A percentile compares a stretch with the other conserved stretches of the same genome.
phyloP scores from a whole-genome alignment of 2,113 vertebrate species.

The Macquaria australasica region DNA sequence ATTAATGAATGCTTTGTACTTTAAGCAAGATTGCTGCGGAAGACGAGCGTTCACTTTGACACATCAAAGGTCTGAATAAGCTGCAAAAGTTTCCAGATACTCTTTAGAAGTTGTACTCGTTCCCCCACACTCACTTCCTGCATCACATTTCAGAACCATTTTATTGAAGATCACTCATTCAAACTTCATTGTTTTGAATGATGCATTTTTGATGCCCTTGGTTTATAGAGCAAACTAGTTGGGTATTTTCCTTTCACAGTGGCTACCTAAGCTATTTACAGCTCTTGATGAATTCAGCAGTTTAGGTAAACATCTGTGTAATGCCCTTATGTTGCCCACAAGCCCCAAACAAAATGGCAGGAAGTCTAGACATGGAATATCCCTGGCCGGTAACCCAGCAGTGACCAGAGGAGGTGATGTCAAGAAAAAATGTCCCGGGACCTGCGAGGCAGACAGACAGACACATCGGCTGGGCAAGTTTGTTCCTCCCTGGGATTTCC shows the following conservation, averaged over 20 bases:
- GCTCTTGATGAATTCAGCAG: constrained; percentile 1
- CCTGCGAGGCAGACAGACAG: constrained; percentile 48
- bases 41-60: constrained; percentile 21
- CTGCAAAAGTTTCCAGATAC: constrained; percentile 48
- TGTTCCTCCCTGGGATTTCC: constrained; percentile 71
- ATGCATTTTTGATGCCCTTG: constrained; percentile 7
- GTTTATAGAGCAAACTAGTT: background rate
- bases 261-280: constrained; percentile 1
- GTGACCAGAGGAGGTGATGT: constrained; percentile 70
- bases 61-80: constrained; percentile 44
- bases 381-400: constrained; percentile 56
- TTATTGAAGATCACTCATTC: constrained; percentile 18
- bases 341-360: constrained; percentile 61
- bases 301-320: constrained; percentile 45
- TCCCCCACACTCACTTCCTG: constrained; percentile 62
- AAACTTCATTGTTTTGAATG: constrained; percentile 21
- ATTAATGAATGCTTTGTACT: background rate
- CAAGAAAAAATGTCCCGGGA: constrained; percentile 56
- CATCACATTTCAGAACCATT: constrained; percentile 35
- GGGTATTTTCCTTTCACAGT: background rate
- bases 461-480: constrained; percentile 39
- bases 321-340: constrained; percentile 11
- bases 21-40: background rate
- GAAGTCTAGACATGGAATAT: constrained; percentile 69
- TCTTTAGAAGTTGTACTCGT: constrained; percentile 44